Conservation (phyloP, 2,113 vertebrate genomes). For the Gallinago jamesoni region DNA sequence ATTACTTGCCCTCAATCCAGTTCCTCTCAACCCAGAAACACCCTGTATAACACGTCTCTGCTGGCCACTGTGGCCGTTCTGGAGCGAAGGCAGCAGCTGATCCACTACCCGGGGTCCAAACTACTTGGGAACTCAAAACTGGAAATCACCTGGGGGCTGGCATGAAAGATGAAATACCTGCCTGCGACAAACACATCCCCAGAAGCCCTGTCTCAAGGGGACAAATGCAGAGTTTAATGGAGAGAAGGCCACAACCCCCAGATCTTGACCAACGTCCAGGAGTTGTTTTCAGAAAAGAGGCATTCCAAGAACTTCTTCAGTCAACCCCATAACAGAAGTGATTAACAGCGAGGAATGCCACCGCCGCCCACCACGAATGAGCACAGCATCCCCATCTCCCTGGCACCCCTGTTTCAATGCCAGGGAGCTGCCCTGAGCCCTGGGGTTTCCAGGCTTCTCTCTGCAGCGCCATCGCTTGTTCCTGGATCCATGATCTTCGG, state of each 20-base stretch:
- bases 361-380: background rate
- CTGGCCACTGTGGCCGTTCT: background rate
- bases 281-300: background rate
- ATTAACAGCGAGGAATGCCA: background rate
- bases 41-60: background rate
- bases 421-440: background rate
- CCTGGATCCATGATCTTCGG: background rate
- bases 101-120: background rate
- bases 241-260: background rate
- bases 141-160: background rate
- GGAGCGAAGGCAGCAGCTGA: background rate
- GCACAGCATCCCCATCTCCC: background rate
- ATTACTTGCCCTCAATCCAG: background rate
- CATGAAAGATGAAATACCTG: background rate
- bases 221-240: background rate
- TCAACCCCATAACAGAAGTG: background rate
- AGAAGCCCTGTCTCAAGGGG: background rate
- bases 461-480: background rate
- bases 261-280: background rate
- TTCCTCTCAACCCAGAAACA: background rate
- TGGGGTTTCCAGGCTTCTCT: background rate
- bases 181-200: background rate
- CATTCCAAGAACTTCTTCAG: background rate
- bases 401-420: accelerated
- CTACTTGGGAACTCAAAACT: background rate